These are phyloP conservation scores for Plagiodera versicolora DNA, from an alignment of 2,888 invertebrate species.

Conservation along the genomic window DNA sequence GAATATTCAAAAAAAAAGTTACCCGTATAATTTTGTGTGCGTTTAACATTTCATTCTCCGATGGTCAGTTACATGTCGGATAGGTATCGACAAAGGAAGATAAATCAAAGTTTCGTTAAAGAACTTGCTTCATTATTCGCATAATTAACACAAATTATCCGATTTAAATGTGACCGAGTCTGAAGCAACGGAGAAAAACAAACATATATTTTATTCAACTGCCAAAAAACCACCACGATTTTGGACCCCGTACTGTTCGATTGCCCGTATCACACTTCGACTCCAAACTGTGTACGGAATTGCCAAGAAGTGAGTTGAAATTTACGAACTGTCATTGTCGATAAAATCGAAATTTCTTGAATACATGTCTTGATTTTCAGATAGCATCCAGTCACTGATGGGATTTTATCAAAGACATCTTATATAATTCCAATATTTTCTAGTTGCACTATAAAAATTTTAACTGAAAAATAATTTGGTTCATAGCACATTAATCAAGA, in stretches of 20 bases:
- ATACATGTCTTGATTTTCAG: background rate
- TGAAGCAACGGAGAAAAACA: background rate
- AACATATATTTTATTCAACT: constrained; percentile 9
- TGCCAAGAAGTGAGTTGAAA: constrained; percentile 1
- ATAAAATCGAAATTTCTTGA: background rate
- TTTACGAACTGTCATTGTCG: background rate
- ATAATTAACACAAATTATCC: constrained; percentile 15
- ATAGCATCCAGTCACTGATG: too few relatives aligned
- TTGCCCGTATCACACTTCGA: constrained; percentile 11
- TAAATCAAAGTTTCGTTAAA: background rate
- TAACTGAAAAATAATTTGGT: too few relatives aligned
- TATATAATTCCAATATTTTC: too few relatives aligned
- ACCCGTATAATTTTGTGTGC: background rate
- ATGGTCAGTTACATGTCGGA: background rate
- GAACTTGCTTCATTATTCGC: background rate
- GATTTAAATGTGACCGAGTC: background rate
- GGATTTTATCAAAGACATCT: too few relatives aligned
- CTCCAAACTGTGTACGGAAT: constrained; percentile 16
- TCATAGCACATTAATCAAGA: too few relatives aligned
- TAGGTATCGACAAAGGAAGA: background rate
- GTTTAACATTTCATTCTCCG: background rate
- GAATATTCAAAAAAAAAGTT: background rate
- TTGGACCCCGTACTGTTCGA: constrained; percentile 6
- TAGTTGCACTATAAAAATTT: too few relatives aligned
- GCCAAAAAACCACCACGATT: constrained; percentile 10